Conservation (phyloP, 2,888 invertebrate species). For the Limnephilus rhombicus region DNA sequence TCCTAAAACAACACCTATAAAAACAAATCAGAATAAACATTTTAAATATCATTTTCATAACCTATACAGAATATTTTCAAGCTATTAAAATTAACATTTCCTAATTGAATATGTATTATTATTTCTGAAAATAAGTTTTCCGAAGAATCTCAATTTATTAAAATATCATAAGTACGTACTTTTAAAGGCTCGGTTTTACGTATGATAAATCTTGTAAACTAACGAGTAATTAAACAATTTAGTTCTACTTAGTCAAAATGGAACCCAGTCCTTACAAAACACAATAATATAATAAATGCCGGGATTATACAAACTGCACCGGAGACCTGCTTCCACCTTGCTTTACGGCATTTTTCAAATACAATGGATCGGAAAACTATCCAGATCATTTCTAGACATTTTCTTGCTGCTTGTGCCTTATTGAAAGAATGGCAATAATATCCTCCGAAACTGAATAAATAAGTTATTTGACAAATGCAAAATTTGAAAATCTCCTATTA, state of each 20-base stretch:
- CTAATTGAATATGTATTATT: neutral
- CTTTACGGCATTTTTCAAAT: too few species aligned
- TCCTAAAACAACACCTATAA: neutral
- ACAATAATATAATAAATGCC: neutral
- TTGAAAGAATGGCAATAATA: too few species aligned
- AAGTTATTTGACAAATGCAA: too few species aligned
- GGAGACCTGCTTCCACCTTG: too few species aligned
- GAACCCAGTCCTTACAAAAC: neutral
- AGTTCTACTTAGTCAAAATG: neutral
- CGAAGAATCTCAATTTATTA: neutral
- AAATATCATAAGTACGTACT: neutral
- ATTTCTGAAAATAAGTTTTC: neutral
- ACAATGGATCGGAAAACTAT: too few species aligned
- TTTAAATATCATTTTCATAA: neutral
- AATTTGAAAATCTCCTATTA: too few species aligned
- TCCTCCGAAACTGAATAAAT: too few species aligned
- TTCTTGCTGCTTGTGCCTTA: too few species aligned
- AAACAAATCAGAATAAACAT: neutral
- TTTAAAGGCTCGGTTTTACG: neutral
- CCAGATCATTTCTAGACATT: too few species aligned
- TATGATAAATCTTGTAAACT: neutral
- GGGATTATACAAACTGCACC: too few species aligned
- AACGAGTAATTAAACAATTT: neutral
- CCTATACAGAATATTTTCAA: neutral
- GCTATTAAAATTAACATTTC: neutral